Percentiles rank a stretch among this genome's conserved stretches.
Conservation (phyloP, 2,888 invertebrate species). For the Spodoptera exigua region DNA sequence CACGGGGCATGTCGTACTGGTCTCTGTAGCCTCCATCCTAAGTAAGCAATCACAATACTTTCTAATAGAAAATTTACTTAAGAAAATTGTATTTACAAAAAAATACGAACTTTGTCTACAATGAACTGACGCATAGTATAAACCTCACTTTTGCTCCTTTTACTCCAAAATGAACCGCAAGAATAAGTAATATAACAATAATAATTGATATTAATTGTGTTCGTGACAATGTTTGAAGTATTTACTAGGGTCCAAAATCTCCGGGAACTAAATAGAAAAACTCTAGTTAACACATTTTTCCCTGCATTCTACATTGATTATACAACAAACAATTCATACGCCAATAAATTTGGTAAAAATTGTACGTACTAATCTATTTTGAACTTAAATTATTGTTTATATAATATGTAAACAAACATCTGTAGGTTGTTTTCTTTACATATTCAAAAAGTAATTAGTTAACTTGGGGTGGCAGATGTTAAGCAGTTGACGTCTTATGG, state of each 20-base stretch:
- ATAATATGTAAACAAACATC: too few relatives aligned
- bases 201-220: too few relatives aligned
- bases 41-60: constrained; percentile 86
- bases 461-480: too few relatives aligned
- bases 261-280: constrained; percentile 7
- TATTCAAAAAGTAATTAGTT: too few relatives aligned
- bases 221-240: constrained; percentile 16
- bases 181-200: constrained; percentile 3
- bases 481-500: too few relatives aligned
- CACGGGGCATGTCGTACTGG: constrained; percentile 86
- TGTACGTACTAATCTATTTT: too few relatives aligned
- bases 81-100: constrained; percentile 36
- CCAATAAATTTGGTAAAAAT: too few relatives aligned
- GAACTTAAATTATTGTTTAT: too few relatives aligned
- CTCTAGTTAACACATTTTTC: too few relatives aligned
- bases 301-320: too few relatives aligned
- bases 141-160: constrained; percentile 15
- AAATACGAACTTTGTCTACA: constrained; percentile 22
- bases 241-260: constrained; percentile 59
- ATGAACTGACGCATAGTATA: constrained; percentile 11
- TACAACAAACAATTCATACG: too few relatives aligned
- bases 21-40: constrained; percentile 89
- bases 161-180: constrained; percentile 13
- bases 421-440: too few relatives aligned
- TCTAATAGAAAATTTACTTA: constrained; percentile 77